Percentiles rank a stretch among this genome's conserved stretches.
Evolutionary conservation across 2,888 invertebrate genomes (phyloP).

Genomic region (Fragum whitleyi): DNA sequence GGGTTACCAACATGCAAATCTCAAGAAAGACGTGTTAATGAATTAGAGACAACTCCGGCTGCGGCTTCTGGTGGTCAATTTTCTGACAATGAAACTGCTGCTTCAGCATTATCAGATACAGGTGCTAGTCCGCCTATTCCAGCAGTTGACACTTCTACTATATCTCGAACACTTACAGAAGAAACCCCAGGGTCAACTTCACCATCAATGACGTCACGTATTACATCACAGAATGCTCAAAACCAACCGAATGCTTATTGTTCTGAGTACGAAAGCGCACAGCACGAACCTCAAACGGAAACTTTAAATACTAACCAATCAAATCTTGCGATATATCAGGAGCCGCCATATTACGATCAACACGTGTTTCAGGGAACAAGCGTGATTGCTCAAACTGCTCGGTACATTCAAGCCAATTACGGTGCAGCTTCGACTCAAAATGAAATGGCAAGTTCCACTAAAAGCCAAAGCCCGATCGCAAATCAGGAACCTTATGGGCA

Average conservation of each 20-base stretch:
- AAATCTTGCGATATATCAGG: background rate
- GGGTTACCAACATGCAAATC: too few relatives aligned
- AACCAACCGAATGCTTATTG: background rate
- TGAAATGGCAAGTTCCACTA: background rate
- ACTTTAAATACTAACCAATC: background rate
- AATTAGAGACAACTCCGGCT: too few relatives aligned
- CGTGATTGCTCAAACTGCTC: slow-evolving; percentile 13
- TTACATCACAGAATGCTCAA: background rate
- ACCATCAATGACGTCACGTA: background rate
- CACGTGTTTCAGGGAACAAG: slow-evolving; percentile 16
- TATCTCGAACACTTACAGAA: background rate
- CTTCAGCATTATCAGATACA: background rate
- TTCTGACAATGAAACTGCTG: background rate
- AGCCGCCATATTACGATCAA: slow-evolving; percentile 17
- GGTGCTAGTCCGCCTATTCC: too few relatives aligned
- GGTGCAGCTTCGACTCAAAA: background rate
- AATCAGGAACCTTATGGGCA: background rate
- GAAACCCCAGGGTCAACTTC: background rate
- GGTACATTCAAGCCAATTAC: background rate
- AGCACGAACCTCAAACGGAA: background rate
- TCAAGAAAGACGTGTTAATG: too few relatives aligned
- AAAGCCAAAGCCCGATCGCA: background rate
- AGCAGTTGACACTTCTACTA: too few relatives aligned
- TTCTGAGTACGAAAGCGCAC: background rate
- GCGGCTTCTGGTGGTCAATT: too few relatives aligned